A percentile compares a stretch with the other conserved stretches of the same genome.
Conservation (phyloP, 2,113 vertebrate species). For the Anguilla japonica region DNA sequence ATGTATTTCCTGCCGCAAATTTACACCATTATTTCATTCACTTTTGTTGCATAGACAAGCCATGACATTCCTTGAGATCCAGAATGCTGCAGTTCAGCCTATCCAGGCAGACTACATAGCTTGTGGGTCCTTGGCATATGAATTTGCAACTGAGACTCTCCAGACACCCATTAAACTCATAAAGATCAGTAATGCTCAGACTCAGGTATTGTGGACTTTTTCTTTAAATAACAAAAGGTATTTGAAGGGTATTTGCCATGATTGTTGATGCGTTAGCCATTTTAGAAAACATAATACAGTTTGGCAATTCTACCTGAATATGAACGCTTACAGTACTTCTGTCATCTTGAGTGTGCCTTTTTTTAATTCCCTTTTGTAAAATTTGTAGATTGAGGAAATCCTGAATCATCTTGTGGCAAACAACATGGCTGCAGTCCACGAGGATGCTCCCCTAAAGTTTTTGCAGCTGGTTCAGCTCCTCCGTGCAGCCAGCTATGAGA, state of each 20-base stretch:
- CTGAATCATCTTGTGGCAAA: slow-evolving; percentile 69
- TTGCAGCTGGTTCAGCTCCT: slow-evolving; percentile 73
- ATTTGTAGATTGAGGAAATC: slow-evolving; percentile 64
- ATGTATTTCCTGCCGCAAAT: background rate
- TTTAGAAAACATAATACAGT: background rate
- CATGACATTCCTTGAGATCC: slow-evolving; percentile 64
- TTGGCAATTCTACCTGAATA: too few relatives aligned
- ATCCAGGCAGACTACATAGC: slow-evolving; percentile 44
- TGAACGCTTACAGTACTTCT: background rate
- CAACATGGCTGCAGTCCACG: slow-evolving; percentile 64
- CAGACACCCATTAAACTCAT: slow-evolving; percentile 72
- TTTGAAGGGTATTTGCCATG: background rate
- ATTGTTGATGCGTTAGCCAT: background rate
- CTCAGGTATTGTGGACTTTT: slow-evolving; percentile 55
- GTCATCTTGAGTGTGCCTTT: background rate
- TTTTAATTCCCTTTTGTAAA: background rate
- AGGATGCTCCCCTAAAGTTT: slow-evolving; percentile 71
- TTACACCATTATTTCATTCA: background rate
- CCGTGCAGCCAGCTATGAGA: slow-evolving; percentile 44
- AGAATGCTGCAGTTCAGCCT: slow-evolving; percentile 30
- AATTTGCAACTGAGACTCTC: slow-evolving; percentile 61
- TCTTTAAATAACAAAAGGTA: background rate
- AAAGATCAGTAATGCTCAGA: slow-evolving; percentile 58
- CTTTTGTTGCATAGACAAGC: slow-evolving; percentile 63
- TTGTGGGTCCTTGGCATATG: slow-evolving; percentile 67